phyloP scores from a whole-genome alignment of 2,113 vertebrate species.

The Cromileptes altivelis region DNA sequence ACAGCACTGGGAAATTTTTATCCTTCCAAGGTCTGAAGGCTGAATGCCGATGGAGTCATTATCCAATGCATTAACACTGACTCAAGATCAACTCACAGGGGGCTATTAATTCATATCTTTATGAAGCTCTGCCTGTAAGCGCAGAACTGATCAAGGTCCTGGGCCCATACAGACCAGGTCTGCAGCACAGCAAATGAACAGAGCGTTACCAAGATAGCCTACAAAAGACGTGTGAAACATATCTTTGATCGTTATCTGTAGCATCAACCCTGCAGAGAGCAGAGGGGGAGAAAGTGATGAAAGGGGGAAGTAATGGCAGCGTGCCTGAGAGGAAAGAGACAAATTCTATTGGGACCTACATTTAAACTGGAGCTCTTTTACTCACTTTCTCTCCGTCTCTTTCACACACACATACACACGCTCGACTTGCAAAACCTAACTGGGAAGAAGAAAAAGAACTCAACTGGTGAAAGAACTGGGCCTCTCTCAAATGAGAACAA shows the following conservation, averaged over 20 bases:
- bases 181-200: constrained; percentile 17
- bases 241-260: constrained; percentile 52
- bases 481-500: constrained; percentile 13
- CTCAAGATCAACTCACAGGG: constrained; percentile 42
- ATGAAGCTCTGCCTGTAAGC: constrained; percentile 21
- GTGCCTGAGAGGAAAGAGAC: constrained; percentile 66
- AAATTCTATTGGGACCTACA: constrained; percentile 67
- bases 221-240: constrained; percentile 10
- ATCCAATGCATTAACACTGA: constrained; percentile 53
- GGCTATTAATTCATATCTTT: constrained; percentile 39
- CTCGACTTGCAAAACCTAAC: neutral
- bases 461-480: constrained; percentile 26
- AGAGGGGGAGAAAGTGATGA: constrained; percentile 59
- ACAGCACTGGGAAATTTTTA: constrained; percentile 7
- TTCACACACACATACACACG: constrained; percentile 1
- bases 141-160: constrained; percentile 34
- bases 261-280: constrained; percentile 54
- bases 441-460: constrained; percentile 26
- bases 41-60: constrained; percentile 61
- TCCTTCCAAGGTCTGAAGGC: constrained; percentile 45
- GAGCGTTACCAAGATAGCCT: constrained; percentile 15
- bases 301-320: constrained; percentile 66
- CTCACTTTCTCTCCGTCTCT: constrained; percentile 42
- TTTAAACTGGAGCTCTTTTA: constrained; percentile 65
- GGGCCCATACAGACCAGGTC: neutral